A percentile compares a stretch with the other conserved stretches of the same genome.
phyloP scores from a whole-genome alignment of 2,888 invertebrate species.

The Acheta domesticus region DNA sequence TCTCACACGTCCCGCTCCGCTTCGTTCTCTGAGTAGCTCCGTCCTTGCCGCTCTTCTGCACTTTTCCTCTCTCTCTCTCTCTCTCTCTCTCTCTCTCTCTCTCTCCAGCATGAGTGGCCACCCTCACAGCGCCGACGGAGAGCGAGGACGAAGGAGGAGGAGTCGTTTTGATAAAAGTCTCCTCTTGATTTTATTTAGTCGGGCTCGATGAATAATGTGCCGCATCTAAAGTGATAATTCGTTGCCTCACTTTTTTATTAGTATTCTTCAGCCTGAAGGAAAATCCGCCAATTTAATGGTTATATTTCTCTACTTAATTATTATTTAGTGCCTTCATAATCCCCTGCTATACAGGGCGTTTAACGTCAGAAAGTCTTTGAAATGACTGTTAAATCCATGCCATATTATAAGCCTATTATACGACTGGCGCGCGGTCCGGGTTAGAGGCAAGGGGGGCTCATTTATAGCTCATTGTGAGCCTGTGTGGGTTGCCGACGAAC shows the following conservation, averaged over 20 bases:
- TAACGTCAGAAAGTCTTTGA: neutral
- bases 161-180: slow-evolving; percentile 1
- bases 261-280: neutral
- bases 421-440: neutral
- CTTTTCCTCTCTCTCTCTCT: no score
- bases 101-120: neutral
- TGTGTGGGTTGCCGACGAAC: no score
- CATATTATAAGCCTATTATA: slow-evolving; percentile 18
- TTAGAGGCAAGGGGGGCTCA: neutral
- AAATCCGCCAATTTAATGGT: slow-evolving; percentile 18
- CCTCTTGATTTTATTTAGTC: slow-evolving; percentile 1
- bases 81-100: neutral
- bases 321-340: slow-evolving; percentile 18
- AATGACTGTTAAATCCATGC: neutral
- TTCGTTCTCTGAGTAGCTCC: no score
- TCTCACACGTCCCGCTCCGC: neutral
- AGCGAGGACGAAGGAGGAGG: neutral
- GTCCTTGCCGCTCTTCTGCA: no score
- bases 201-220: neutral
- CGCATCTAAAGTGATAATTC: slow-evolving; percentile 10
- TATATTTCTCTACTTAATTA: slow-evolving; percentile 18
- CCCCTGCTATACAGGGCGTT: neutral
- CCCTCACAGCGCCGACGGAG: neutral
- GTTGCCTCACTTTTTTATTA: slow-evolving; percentile 9
- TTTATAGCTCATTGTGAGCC: neutral